Conservation (phyloP, 2,113 vertebrate genomes). For the Melanerpes aurifrons region DNA sequence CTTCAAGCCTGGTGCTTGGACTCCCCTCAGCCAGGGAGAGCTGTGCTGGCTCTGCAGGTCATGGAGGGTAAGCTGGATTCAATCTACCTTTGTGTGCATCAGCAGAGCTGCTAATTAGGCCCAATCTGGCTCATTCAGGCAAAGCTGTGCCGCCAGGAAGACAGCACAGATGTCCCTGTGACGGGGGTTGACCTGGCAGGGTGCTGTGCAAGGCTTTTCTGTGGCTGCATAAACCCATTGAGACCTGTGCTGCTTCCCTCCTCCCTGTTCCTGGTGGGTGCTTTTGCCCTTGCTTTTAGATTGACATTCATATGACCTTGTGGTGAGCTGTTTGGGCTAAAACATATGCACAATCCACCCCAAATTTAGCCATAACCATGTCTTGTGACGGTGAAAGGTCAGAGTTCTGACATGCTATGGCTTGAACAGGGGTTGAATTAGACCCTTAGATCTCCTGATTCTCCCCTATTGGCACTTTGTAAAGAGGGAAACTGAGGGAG, state of each 20-base stretch:
- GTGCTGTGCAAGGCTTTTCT: conserved; percentile 30
- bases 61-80: conserved; percentile 70
- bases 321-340: background rate
- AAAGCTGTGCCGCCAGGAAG: conserved; percentile 54
- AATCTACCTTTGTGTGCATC: conserved; percentile 61
- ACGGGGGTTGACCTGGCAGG: conserved; percentile 24
- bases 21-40: background rate
- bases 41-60: conserved; percentile 62
- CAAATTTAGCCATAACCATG: background rate
- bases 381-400: background rate
- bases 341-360: fast-evolving
- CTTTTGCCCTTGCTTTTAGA: background rate
- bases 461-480: fast-evolving
- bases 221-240: background rate
- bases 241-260: background rate
- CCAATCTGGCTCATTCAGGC: conserved; percentile 64
- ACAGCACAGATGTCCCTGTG: conserved; percentile 63
- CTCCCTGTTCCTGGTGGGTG: background rate
- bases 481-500: background rate
- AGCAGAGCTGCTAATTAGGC: conserved; percentile 70
- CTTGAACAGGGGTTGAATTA: background rate
- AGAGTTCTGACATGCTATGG: background rate
- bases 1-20: background rate
- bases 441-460: background rate
- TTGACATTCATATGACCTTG: conserved; percentile 30